These are phyloP conservation scores for Megalonaias nervosa DNA, from an alignment of 1,140 invertebrate species.

Conservation along the genomic window DNA sequence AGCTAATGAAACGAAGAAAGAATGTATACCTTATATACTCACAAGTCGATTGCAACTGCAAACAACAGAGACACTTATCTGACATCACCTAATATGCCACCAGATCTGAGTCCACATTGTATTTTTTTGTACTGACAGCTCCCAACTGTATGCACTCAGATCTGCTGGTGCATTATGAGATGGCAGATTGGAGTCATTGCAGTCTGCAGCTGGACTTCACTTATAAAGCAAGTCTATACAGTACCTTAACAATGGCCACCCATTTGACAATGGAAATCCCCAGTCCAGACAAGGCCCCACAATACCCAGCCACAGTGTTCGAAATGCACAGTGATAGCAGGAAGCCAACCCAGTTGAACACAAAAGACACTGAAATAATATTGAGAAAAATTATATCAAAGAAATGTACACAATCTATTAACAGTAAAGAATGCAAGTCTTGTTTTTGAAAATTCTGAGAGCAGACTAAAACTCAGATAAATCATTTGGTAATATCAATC, in stretches of 20 bases:
- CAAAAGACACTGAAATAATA: constrained; percentile 78
- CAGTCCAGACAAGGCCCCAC: constrained; percentile 92
- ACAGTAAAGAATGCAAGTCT: constrained; percentile 2
- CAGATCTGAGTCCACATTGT: too few species aligned
- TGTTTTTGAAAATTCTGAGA: neutral
- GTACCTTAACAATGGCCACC: constrained; percentile 90
- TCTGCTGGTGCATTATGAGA: too few species aligned
- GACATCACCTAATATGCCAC: too few species aligned
- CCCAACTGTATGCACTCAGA: constrained; percentile 79
- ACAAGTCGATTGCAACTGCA: too few species aligned
- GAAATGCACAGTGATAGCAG: constrained; percentile 92
- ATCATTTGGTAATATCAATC: too few species aligned
- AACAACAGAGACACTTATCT: too few species aligned
- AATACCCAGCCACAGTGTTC: constrained; percentile 92
- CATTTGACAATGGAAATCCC: constrained; percentile 94
- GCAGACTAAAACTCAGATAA: too few species aligned
- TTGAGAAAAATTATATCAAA: too few species aligned
- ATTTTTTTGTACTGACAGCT: constrained; percentile 84
- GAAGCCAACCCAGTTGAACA: constrained; percentile 97
- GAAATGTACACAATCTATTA: neutral
- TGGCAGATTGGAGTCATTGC: too few species aligned
- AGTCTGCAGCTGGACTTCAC: too few species aligned
- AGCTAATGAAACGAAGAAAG: neutral
- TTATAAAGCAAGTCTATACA: too few species aligned
- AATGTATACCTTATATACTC: neutral